Percentiles rank a stretch among this genome's conserved stretches.
These are phyloP conservation scores for Microcaecilia unicolor DNA, from an alignment of 2,797 vertebrate genomes.

Conservation along the genomic window DNA sequence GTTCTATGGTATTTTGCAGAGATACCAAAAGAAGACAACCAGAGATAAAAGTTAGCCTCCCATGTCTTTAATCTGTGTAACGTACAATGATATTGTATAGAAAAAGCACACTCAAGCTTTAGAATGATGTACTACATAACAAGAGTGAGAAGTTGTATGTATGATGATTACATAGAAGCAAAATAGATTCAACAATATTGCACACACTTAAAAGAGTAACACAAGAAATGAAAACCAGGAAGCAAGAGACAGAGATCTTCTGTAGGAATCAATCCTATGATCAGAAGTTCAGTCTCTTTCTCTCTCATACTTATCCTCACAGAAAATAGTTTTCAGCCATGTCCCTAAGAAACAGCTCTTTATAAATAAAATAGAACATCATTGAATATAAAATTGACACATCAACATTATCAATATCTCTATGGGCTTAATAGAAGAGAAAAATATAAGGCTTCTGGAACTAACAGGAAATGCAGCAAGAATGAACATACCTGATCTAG, in stretches of 20 bases:
- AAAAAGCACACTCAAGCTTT: constrained; percentile 64
- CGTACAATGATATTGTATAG: constrained; percentile 68
- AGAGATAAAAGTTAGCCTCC: constrained; percentile 69
- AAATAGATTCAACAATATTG: constrained; percentile 12
- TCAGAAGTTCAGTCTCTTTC: constrained; percentile 1
- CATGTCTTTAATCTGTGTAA: constrained; percentile 71
- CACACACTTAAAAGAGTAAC: constrained; percentile 22
- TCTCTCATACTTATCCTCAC: background rate
- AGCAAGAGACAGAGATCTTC: background rate
- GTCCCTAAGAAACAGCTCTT: constrained; percentile 33
- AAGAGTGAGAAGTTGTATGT: constrained; percentile 48
- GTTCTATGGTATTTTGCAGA: no score
- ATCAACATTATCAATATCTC: constrained; percentile 38
- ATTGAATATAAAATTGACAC: constrained; percentile 33
- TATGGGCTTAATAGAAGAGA: constrained; percentile 35
- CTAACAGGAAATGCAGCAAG: constrained; percentile 41
- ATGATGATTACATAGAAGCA: constrained; percentile 29
- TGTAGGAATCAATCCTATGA: constrained; percentile 5
- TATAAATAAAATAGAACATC: constrained; percentile 49
- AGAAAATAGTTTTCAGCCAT: constrained; percentile 8
- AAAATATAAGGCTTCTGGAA: constrained; percentile 59
- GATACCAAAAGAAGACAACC: no score
- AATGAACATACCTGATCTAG: constrained; percentile 29
- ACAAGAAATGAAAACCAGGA: constrained; percentile 15
- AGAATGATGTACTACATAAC: constrained; percentile 39